Percentiles rank a stretch among this genome's conserved stretches.
phyloP scores from a whole-genome alignment of 2,888 invertebrate genomes.

The Drosophila neonasuta region DNA sequence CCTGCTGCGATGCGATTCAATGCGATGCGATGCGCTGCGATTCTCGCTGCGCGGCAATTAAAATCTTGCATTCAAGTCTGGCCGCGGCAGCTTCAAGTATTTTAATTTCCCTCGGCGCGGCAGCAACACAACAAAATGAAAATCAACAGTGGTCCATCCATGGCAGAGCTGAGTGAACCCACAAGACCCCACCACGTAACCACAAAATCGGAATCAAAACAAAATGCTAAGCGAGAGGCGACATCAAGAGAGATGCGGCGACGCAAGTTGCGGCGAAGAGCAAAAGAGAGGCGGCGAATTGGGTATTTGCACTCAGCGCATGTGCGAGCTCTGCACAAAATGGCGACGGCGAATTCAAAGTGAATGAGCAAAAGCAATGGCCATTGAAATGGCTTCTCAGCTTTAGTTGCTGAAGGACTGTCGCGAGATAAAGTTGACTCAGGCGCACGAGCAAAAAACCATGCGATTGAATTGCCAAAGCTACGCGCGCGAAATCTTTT shows the following conservation, averaged over 20 bases:
- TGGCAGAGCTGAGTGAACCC: slow-evolving; percentile 18
- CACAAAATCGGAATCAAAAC: slow-evolving; percentile 69
- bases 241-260: background rate
- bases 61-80: slow-evolving; percentile 67
- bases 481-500: slow-evolving; percentile 70
- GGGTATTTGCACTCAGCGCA: slow-evolving; percentile 39
- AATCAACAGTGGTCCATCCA: slow-evolving; percentile 43
- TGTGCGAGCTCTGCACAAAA: slow-evolving; percentile 62
- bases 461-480: slow-evolving; percentile 52
- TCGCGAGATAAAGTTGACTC: slow-evolving; percentile 71
- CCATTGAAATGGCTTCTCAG: slow-evolving; percentile 19
- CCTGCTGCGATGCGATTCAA: slow-evolving; percentile 14
- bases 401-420: slow-evolving; percentile 69
- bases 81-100: slow-evolving; percentile 53
- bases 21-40: slow-evolving; percentile 1
- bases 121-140: slow-evolving; percentile 7
- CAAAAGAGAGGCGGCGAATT: background rate
- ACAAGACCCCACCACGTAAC: slow-evolving; percentile 24
- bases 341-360: slow-evolving; percentile 65
- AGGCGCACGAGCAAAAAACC: slow-evolving; percentile 38
- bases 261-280: slow-evolving; percentile 43
- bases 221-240: slow-evolving; percentile 54
- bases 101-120: slow-evolving; percentile 74
- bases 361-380: slow-evolving; percentile 20
- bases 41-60: slow-evolving; percentile 67